Percentiles rank a stretch among this genome's conserved stretches.
Conservation (phyloP, 2,888 invertebrate species). For the Lasioglossum leucozonium region DNA sequence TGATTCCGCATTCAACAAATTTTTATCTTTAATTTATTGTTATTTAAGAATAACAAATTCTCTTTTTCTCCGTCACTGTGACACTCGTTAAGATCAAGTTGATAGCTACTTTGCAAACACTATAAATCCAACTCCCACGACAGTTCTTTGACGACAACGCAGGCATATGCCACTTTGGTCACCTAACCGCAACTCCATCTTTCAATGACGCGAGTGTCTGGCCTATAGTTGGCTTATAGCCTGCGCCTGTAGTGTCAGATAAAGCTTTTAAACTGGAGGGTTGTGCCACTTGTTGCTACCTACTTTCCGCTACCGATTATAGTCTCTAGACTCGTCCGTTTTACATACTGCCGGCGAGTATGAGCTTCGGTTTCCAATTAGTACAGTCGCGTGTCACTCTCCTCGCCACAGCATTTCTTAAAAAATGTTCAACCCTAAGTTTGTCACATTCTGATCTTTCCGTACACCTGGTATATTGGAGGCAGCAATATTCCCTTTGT, state of each 20-base stretch:
- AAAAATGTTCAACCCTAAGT: neutral
- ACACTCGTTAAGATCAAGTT: neutral
- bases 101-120: neutral
- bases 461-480: too few species aligned
- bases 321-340: slow-evolving; percentile 49
- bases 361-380: slow-evolving; percentile 7
- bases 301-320: slow-evolving; percentile 60
- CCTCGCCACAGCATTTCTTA: neutral
- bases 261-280: slow-evolving; percentile 52
- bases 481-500: too few species aligned
- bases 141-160: neutral
- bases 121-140: neutral
- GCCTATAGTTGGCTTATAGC: slow-evolving; percentile 22
- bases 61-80: neutral
- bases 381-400: neutral
- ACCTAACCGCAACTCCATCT: neutral
- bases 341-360: slow-evolving; percentile 12
- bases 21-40: neutral
- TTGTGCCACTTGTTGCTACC: slow-evolving; percentile 67
- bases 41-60: too few species aligned
- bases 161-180: neutral
- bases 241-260: slow-evolving; percentile 23
- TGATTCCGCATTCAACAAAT: neutral
- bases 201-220: neutral
- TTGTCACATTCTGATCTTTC: too few species aligned